Evolutionary conservation across 30 jellyfish, hydroid and myxozoan species (phyloP), one percentile per base, ranked within the genome.

Genomic region (Mastigias papua): DNA sequence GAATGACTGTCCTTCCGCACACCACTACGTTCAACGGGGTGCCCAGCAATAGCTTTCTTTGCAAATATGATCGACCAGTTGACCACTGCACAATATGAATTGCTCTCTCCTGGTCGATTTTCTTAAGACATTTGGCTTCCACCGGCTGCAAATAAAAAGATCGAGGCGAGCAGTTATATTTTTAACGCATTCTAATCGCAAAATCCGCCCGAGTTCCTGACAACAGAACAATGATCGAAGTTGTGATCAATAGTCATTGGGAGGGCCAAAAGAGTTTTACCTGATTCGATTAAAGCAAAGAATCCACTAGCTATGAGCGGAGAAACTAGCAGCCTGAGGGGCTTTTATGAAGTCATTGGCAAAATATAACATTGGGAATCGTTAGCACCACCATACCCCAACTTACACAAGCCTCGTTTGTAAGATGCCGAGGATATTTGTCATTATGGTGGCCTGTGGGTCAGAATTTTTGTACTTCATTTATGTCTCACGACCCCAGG

Each of bases 1-100:
- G 69, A 34, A 72, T 34, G 34, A 46, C 58, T 69, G 27, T 28
- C 37, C 34, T 72, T 30, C 48, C 67, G 69, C 35, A 48, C 69
- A 34, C 69, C 83, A 34, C 67, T 8, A 29, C 25, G 83, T 34
- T 72, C 83, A 35, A 72, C 83, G 83, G 83, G 83, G 83, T 72
- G 83, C 83, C 83, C 68, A 29, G 68, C n/a, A 34, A 19, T 25
- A 26, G 74, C 37, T 63, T 63, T 63, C 74, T 63, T 11, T 63
- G 9, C 74, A 63, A 25, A 1, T 5, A 9, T 4, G 74, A 11
- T 63, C 8, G 19, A 63, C 23, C 46, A 11, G 74, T 22, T 63
- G 5, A 25, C 74, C 37, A 63, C 35, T 63, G 46, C 32, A 25
- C 74, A 22, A 22, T 27, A 11, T 22, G 74, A 63, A 63, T 63